Base-by-base conservation (phyloP, 2,113 vertebrate genomes). In the Hippocampus mohnikei region DNA sequence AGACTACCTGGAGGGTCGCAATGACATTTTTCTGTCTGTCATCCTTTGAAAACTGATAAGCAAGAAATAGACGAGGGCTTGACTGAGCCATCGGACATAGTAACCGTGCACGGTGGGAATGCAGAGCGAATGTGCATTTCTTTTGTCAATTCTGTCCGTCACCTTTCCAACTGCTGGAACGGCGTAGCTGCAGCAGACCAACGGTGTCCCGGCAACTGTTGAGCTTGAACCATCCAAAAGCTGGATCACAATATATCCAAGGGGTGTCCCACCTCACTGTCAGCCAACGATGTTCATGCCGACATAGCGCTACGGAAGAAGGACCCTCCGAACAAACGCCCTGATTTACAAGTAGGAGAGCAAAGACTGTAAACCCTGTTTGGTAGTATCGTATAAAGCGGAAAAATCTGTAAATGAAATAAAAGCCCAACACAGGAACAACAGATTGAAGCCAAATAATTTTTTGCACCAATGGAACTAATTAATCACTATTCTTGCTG, bases 1-100 rank as follows among this genome's bases (percentile, higher is more conserved):
- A 85, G 83, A 86, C 86, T 84, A 86, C 82, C 86, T 85, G 88
- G 87, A 88, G 86, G 89, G 87, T 85, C 77, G 55, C 33, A 33
- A 69, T 41, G 0, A 42, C 69, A 40, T 76, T 75, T 76, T 44
- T 13, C 13, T 44, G 10, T 44, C 13, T 64, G 48, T 16, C 15
- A 78, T 66, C 46, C 73, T 61, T 50, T 72, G 69, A 85, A 82
- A 80, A 42, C 66, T 46, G 76, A 83, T 78, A 70, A 81, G 86
- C 18, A 52, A 72, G 62, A 81, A 77, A 76, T 53, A 64, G 37
- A 50, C 9, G 20, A 0, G 23, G 48, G 27, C 5, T 25, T 11
- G 7, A 16, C 15, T 62, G 59, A 58, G 59, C 46, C 59, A 23
- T 52, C 40, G 66, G 63, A 76, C 63, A 69, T 78, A 75, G 58